These are phyloP conservation scores for Hyposoter dolosus DNA, from an alignment of 2,888 invertebrate species.

Conservation along the genomic window DNA sequence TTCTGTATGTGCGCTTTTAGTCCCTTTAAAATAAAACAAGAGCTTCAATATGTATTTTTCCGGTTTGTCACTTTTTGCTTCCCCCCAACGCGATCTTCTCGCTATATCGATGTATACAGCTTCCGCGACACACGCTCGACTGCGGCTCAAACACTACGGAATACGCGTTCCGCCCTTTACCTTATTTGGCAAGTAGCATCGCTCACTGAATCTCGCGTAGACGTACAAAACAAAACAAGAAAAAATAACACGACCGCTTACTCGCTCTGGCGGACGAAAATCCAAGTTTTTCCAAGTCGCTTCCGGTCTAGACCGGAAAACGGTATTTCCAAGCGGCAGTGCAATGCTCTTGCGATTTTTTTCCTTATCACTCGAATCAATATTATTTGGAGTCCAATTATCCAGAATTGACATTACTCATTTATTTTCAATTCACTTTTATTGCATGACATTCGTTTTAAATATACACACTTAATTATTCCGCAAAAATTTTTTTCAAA, in stretches of 20 bases:
- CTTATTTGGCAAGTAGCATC: constrained; percentile 78
- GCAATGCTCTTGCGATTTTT: not conserved
- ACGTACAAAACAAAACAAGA: constrained; percentile 21
- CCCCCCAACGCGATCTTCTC: constrained; percentile 17
- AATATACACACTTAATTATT: constrained; percentile 14
- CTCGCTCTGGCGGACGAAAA: constrained; percentile 40
- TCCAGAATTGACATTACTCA: no score
- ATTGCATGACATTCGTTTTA: constrained; percentile 23
- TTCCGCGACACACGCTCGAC: constrained; percentile 57
- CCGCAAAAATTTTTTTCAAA: constrained; percentile 42
- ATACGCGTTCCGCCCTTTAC: constrained; percentile 81
- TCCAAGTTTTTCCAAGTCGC: constrained; percentile 19
- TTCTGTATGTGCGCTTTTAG: constrained; percentile 26
- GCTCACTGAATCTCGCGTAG: constrained; percentile 45
- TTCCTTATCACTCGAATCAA: not conserved
- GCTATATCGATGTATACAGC: constrained; percentile 40
- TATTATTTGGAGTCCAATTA: not conserved
- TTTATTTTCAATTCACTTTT: no score
- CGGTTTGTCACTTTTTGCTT: constrained; percentile 59
- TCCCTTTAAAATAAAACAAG: not conserved
- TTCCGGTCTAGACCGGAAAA: constrained; percentile 13
- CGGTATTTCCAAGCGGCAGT: constrained; percentile 1
- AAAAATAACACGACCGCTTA: not conserved
- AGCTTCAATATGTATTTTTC: constrained; percentile 41
- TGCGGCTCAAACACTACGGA: constrained; percentile 62